Evolutionary conservation across 2,888 invertebrate genomes (phyloP).

Genomic region (Sarcophaga variegata): DNA sequence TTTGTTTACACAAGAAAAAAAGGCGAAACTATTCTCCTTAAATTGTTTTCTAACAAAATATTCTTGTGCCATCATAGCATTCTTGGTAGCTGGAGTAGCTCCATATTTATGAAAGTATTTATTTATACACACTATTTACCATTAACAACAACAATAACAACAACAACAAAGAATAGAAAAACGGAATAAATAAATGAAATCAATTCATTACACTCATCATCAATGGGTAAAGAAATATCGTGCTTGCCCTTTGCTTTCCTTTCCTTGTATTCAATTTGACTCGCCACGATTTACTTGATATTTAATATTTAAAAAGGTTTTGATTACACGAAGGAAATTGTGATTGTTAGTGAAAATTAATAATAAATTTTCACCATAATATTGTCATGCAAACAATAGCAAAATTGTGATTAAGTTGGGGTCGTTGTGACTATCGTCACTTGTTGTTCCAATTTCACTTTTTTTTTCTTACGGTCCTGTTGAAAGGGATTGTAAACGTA

Average conservation of each 20-base stretch:
- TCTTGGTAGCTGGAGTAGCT: too few species aligned
- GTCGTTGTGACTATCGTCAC: too few species aligned
- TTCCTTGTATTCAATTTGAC: neutral
- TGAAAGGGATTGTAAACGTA: too few species aligned
- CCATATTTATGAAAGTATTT: too few species aligned
- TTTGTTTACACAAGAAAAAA: too few species aligned
- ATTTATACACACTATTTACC: slow-evolving; percentile 1
- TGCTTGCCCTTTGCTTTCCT: neutral
- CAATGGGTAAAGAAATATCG: neutral
- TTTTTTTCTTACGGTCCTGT: too few species aligned
- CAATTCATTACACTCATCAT: slow-evolving; percentile 24
- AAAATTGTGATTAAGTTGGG: too few species aligned
- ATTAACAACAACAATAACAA: slow-evolving; percentile 15
- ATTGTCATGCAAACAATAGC: neutral
- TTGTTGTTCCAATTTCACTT: too few species aligned
- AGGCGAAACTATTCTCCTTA: too few species aligned
- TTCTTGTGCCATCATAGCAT: too few species aligned
- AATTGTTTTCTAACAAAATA: too few species aligned
- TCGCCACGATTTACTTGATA: neutral
- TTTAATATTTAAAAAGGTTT: slow-evolving; percentile 8
- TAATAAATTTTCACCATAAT: neutral
- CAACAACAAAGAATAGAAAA: slow-evolving; percentile 7
- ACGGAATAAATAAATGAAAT: slow-evolving; percentile 9
- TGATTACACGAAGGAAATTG: slow-evolving; percentile 5
- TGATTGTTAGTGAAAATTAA: slow-evolving; percentile 4